Conservation (phyloP, 2,113 vertebrate genomes). For the Gopherus evgoodei region DNA sequence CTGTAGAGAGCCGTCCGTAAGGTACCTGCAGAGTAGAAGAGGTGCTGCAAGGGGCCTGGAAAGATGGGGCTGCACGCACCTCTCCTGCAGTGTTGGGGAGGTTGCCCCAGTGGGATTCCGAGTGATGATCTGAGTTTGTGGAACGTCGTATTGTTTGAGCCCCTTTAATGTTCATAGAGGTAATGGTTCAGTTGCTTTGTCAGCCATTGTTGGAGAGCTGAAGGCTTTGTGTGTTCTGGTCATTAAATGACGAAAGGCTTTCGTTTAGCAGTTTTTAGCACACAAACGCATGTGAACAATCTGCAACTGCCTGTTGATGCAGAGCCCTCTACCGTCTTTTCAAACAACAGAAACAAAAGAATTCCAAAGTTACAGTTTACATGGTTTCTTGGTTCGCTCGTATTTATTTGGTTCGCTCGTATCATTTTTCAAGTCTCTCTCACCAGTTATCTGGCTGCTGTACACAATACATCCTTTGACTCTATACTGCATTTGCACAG, state of each 20-base stretch:
- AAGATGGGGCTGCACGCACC: accelerated
- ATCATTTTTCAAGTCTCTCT: neutral
- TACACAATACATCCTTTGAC: neutral
- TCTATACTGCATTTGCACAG: neutral
- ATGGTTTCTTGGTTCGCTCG: neutral
- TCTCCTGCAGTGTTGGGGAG: neutral
- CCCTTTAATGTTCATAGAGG: neutral
- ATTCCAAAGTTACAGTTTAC: accelerated
- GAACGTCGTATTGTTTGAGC: neutral
- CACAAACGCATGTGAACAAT: accelerated
- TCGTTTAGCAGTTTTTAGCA: neutral
- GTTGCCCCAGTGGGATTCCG: neutral
- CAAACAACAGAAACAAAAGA: neutral
- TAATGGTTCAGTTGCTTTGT: accelerated
- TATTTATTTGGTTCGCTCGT: neutral
- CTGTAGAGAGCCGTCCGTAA: neutral
- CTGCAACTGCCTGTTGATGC: neutral
- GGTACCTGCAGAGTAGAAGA: neutral
- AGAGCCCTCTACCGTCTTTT: neutral
- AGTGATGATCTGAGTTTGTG: neutral
- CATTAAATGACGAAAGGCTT: neutral
- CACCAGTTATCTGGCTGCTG: neutral
- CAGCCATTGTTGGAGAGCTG: neutral
- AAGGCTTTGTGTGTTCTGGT: neutral
- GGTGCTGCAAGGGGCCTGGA: neutral